phyloP scores from a whole-genome alignment of 2,113 vertebrate species.

The Hemicordylus capensis region DNA sequence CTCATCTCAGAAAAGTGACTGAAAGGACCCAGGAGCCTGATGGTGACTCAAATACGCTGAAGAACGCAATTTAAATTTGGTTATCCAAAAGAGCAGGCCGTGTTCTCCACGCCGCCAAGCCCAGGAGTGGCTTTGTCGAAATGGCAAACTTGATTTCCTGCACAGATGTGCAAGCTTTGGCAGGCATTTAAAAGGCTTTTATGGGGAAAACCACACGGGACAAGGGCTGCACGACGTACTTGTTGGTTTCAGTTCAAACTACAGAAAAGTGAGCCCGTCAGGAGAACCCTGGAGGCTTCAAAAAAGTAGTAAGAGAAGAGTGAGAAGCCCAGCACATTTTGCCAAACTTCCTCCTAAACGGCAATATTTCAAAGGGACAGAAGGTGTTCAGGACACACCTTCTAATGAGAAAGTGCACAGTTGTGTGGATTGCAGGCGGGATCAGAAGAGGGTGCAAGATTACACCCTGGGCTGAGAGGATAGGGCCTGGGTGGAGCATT shows the following conservation, averaged over 20 bases:
- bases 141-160: constrained; percentile 23
- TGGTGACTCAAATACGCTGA: neutral
- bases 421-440: too few relatives aligned
- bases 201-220: neutral
- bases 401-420: too few relatives aligned
- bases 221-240: neutral
- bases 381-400: neutral
- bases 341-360: neutral
- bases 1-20: neutral
- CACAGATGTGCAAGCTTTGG: neutral
- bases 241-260: fast-evolving
- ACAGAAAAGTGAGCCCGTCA: neutral
- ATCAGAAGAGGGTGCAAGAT: too few relatives aligned
- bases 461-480: neutral
- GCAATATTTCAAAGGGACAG: neutral
- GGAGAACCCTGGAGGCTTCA: neutral
- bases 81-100: constrained; percentile 21
- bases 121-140: neutral
- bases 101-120: constrained; percentile 29
- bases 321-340: neutral
- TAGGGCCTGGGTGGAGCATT: neutral
- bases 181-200: neutral
- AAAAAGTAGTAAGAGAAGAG: too few relatives aligned
- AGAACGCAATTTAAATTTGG: constrained; percentile 40
- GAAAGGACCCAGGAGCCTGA: neutral